Conservation (phyloP, 2,888 invertebrate genomes). For the Ophioninae sp. region DNA sequence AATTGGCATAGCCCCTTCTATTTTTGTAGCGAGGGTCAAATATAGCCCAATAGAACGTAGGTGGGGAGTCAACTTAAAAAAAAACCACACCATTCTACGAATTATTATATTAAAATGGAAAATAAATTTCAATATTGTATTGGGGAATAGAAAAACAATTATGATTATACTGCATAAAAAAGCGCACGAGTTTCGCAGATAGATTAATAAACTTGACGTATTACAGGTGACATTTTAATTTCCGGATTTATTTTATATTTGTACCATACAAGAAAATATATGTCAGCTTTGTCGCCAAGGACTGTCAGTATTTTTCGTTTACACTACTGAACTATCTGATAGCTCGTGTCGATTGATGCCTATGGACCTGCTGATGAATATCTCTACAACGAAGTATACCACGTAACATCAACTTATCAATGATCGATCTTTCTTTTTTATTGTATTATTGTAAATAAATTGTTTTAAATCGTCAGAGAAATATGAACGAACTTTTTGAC, state of each 20-base stretch:
- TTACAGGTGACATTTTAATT: background rate
- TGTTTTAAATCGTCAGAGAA: background rate
- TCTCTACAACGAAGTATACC: slow-evolving; percentile 60
- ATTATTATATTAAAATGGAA: too few species aligned
- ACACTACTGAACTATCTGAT: background rate
- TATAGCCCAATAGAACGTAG: background rate
- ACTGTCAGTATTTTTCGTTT: background rate
- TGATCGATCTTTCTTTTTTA: background rate
- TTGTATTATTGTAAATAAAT: background rate
- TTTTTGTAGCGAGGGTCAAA: background rate
- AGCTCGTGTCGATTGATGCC: slow-evolving; percentile 55
- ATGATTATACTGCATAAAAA: too few species aligned
- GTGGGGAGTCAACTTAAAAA: too few species aligned
- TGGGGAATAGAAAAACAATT: too few species aligned
- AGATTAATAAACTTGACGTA: background rate
- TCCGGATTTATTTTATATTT: background rate
- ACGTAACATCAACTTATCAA: background rate
- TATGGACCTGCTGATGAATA: slow-evolving; percentile 65
- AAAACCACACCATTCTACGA: too few species aligned
- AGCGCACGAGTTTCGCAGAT: too few species aligned
- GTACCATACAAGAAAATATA: background rate
- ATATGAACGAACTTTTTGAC: background rate
- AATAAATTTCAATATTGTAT: too few species aligned
- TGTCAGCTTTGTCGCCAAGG: background rate
- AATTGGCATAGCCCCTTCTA: background rate